Conservation (phyloP, 53 echinoderm and acorn worm species). For the Patiria pectinifera region DNA sequence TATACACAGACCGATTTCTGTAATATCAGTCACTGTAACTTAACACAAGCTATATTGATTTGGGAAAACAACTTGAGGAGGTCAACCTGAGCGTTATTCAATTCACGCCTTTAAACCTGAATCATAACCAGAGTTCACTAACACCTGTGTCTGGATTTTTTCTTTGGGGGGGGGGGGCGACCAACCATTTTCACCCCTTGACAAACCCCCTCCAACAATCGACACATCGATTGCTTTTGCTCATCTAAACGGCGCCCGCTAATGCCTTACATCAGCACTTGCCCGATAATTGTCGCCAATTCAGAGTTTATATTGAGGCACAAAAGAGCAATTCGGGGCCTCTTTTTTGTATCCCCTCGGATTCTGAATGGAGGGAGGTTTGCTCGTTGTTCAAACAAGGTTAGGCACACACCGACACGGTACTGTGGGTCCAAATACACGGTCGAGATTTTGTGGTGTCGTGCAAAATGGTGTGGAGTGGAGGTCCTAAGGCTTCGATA, state of each 20-base stretch:
- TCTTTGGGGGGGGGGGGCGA: background rate
- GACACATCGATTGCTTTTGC: background rate
- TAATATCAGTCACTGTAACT: too few species aligned
- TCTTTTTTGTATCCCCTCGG: background rate
- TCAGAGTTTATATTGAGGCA: conserved; percentile 19
- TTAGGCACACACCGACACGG: conserved; percentile 51
- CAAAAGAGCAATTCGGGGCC: conserved; percentile 47
- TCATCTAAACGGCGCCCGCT: conserved; percentile 9
- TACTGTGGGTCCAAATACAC: background rate
- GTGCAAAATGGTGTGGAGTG: background rate
- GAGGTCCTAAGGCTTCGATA: background rate
- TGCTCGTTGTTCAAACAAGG: conserved; percentile 58
- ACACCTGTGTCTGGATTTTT: conserved; percentile 34
- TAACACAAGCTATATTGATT: too few species aligned
- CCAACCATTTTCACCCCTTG: background rate
- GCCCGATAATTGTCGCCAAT: conserved; percentile 35
- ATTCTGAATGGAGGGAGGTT: conserved; percentile 29
- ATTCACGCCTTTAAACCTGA: background rate
- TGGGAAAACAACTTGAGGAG: too few species aligned
- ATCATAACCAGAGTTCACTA: conserved; percentile 10
- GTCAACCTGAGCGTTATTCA: too few species aligned
- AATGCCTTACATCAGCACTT: conserved; percentile 52
- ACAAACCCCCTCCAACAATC: background rate
- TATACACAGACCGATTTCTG: too few species aligned
- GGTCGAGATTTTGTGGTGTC: background rate